A percentile compares a stretch with the other conserved stretches of the same genome.
phyloP scores from a whole-genome alignment of 1,140 invertebrate species.

The Cecropterus lyciades region DNA sequence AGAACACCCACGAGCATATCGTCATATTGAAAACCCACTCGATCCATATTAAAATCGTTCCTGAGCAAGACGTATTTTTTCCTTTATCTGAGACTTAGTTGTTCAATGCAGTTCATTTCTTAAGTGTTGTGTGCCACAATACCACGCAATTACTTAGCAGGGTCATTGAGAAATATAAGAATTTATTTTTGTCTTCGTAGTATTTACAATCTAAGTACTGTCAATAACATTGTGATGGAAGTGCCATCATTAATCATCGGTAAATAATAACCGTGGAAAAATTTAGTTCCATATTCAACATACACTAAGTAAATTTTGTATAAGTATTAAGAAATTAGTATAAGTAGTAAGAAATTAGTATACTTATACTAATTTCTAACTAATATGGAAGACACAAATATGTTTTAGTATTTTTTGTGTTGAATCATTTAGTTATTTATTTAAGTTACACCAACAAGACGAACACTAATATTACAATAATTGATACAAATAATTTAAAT shows the following conservation, averaged over 20 bases:
- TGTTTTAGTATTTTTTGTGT: no score
- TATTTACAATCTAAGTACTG: no score
- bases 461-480: no score
- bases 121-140: conserved; percentile 32
- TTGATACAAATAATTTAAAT: no score
- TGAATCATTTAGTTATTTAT: no score
- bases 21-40: conserved; percentile 2
- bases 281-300: background rate
- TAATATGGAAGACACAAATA: no score
- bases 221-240: background rate
- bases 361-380: no score
- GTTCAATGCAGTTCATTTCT: conserved; percentile 35
- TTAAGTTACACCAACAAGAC: no score
- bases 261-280: background rate
- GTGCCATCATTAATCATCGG: background rate
- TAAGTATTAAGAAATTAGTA: no score
- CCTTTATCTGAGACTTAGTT: conserved; percentile 9
- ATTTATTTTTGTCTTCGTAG: conserved; percentile 10
- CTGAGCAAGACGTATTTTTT: conserved; percentile 3
- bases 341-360: no score
- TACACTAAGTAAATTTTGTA: background rate
- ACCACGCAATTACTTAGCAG: conserved; percentile 28
- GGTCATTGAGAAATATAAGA: conserved; percentile 17
- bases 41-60: conserved; percentile 33
- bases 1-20: background rate